Conservation (phyloP, 2,888 invertebrate genomes). For the Heliconius hortense region DNA sequence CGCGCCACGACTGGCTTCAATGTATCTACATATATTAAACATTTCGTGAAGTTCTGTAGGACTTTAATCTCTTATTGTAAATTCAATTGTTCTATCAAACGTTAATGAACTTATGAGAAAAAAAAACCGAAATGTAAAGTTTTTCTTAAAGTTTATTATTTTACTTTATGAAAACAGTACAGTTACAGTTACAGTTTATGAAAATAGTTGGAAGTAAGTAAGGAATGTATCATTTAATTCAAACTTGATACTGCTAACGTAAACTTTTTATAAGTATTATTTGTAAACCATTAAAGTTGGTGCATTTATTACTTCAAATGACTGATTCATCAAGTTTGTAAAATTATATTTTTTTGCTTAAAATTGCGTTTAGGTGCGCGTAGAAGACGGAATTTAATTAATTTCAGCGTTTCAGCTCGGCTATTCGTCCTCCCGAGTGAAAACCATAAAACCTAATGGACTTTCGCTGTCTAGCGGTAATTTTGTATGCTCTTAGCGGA, state of each 20-base stretch:
- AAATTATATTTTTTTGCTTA: constrained; percentile 50
- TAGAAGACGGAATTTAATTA: constrained; percentile 70
- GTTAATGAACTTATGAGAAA: no score
- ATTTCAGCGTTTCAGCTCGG: constrained; percentile 68
- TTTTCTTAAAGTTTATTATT: neutral
- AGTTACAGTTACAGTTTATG: no score
- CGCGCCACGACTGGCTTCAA: neutral
- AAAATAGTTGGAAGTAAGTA: no score
- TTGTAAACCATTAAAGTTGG: neutral
- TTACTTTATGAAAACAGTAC: neutral
- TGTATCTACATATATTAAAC: neutral
- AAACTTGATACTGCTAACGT: no score
- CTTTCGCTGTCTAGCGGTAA: constrained; percentile 77
- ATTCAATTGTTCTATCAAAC: no score
- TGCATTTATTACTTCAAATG: constrained; percentile 20
- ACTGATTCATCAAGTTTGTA: constrained; percentile 31
- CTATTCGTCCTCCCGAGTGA: constrained; percentile 70
- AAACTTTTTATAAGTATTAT: neutral
- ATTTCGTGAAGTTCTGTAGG: neutral
- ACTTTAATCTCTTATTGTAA: neutral
- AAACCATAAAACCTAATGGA: constrained; percentile 80
- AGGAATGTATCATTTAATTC: no score
- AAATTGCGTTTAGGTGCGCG: constrained; percentile 63
- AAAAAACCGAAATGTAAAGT: no score
- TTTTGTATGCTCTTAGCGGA: constrained; percentile 63